Evolutionary conservation across 2,797 vertebrate genomes (phyloP).

Genomic region (Picus viridis): DNA sequence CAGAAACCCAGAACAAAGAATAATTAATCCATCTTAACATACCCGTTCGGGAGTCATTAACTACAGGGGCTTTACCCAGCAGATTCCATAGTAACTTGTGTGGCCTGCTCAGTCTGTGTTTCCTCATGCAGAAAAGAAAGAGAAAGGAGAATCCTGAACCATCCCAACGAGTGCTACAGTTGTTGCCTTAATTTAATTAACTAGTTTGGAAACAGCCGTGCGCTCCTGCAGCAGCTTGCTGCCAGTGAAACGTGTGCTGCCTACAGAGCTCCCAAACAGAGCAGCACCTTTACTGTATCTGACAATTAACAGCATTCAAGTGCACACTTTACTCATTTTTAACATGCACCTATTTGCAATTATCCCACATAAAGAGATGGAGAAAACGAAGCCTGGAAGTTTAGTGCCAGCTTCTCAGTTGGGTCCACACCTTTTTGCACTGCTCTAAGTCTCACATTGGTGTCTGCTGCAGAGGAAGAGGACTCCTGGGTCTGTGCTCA

Average conservation of each 20-base stretch:
- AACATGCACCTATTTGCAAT: neutral
- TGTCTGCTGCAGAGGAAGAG: neutral
- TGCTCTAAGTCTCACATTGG: neutral
- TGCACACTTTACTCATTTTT: neutral
- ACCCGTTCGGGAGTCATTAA: neutral
- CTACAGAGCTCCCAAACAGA: neutral
- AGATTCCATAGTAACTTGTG: neutral
- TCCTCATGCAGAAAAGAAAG: neutral
- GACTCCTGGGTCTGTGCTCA: neutral
- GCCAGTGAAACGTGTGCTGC: neutral
- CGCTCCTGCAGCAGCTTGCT: neutral
- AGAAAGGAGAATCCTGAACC: neutral
- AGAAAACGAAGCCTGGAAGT: neutral
- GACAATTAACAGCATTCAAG: neutral
- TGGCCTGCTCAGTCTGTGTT: neutral
- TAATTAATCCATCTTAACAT: conserved; percentile 52
- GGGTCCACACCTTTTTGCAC: neutral
- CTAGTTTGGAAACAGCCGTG: neutral
- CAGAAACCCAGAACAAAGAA: conserved; percentile 57
- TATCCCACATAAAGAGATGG: neutral
- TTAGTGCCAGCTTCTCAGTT: neutral
- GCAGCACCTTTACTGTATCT: neutral
- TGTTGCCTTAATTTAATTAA: conserved; percentile 1
- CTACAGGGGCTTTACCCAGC: neutral
- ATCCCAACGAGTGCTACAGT: neutral